Evolutionary conservation across 2,113 vertebrate species (phyloP), one percentile per base, ranked within the genome.

Genomic region (Notarius quadriscutis): DNA sequence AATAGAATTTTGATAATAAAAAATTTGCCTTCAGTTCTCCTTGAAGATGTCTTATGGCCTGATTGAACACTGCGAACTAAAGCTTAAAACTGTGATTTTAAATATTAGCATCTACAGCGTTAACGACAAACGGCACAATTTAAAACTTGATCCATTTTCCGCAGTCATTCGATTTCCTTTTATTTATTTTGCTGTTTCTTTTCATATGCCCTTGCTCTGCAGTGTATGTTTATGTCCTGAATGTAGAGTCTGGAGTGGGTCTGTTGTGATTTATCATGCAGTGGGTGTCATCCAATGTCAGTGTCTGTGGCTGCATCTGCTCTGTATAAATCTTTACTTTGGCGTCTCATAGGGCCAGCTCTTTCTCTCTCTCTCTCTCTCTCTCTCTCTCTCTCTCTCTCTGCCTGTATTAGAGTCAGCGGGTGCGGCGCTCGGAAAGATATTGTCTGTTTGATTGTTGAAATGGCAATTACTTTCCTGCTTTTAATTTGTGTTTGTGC

Each of bases 291-390:
- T 89, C 95, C 92, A 93, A 91, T 92, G 93, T 94, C 94, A 93
- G 94, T 94, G 93, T 94, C 94, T 93, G 92, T 90, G 90, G 92
- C 93, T 93, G 93, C 92, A 89, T 93, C 93, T 91, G 93, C 92
- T 93, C 91, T 93, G 93, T 93, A 94, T 94, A 94, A 95, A 94
- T 95, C 94, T 93, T 95, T 91, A 91, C 92, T 90, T 91, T 93
- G 93, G 92, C 91, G 91, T 92, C 88, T 89, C 30, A 84, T 92
- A 91, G 91, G 91, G 88, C 88, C 90, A 50, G 83, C 88, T 89
- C 89, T 91, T 88, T 92, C 89, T 80, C 41, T 3, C 41, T 41
- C 30, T 34, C 30, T 34, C 34, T n/a, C n/a, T n/a, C n/a, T n/a
- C n/a, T n/a, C n/a, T n/a, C 88, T 89, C 89, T 91, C 87, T 92